Evolutionary conservation across 2,888 invertebrate species (phyloP), one percentile per base, ranked within the genome.

Genomic region (Ochropacha duplaris): DNA sequence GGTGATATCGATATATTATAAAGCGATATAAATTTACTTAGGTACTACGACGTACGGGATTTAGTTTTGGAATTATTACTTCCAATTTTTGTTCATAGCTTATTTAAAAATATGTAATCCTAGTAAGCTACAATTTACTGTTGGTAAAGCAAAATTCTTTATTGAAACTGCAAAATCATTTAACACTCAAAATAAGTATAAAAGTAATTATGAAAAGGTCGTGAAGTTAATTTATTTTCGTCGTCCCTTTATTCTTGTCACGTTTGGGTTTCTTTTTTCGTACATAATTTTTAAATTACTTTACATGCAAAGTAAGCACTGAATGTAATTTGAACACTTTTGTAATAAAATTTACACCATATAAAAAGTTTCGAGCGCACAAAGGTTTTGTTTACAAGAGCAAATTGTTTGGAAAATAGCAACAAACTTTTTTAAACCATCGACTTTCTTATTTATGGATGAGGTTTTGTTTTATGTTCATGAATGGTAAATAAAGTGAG

Each of bases 191-290:
- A 58, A 64, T 70, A 61, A 55, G 69, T 68, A 72, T 65, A 74
- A 81, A 79, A 77, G 71, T 83, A 80, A 86, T 84, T 84, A 81
- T 64, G 75, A 77, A 79, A 77, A 69, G 76, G 75, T 72, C 69
- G 69, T 69, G 64, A 76, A 74, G 76, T 78, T 84, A 81, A 87
- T 88, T 86, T 78, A 81, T 84, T 79, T 80, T 71, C 72, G 62
- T 67, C 66, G 60, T 66, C 58, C 57, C 61, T 78, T 77, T 70
- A 87, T 84, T 86, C 84, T 56, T 62, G 77, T 78, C 87, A 86
- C 86, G 87, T 84, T 65, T 68, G 62, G 65, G 64, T 72, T 79
- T 75, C 73, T 71, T 76, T 78, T 78, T 74, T 76, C 62, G 62
- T 65, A 68, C 68, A 77, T 78, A 74, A 78, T 79, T 73, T 69